phyloP scores from a whole-genome alignment of 23 tunicate genomes.

The Ciona savignyi region DNA sequence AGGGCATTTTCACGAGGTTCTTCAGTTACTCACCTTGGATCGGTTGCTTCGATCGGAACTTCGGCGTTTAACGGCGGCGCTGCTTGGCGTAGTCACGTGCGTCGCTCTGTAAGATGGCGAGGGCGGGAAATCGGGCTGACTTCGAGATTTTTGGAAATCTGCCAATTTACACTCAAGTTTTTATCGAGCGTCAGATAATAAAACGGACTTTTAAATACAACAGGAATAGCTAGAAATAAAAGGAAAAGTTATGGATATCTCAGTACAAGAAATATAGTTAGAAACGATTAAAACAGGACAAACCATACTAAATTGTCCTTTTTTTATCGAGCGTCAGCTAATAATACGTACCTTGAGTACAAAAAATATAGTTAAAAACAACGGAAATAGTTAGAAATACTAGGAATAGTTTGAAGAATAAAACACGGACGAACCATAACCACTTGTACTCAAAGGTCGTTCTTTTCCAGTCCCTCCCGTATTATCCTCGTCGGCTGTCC shows the following conservation, averaged over 20 bases:
- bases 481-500: conserved; percentile 24
- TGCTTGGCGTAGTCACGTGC: conserved; percentile 14
- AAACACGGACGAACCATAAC: conserved; percentile 14
- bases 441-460: conserved; percentile 8
- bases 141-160: conserved; percentile 66
- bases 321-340: too few species aligned
- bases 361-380: neutral
- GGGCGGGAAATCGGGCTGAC: conserved; percentile 53
- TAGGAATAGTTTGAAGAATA: neutral
- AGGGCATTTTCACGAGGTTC: too few species aligned
- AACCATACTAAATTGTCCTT: too few species aligned
- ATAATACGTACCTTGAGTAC: neutral
- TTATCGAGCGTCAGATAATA: too few species aligned
- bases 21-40: neutral
- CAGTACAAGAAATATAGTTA: too few species aligned
- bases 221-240: too few species aligned
- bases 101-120: conserved; percentile 8
- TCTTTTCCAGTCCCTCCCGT: neutral
- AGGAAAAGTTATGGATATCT: too few species aligned
- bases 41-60: conserved; percentile 34
- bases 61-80: conserved; percentile 43
- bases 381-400: too few species aligned
- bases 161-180: too few species aligned
- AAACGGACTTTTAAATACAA: too few species aligned
- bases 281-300: too few species aligned